phyloP scores from a whole-genome alignment of 2,113 vertebrate species.

The Myotis lucifugus region DNA sequence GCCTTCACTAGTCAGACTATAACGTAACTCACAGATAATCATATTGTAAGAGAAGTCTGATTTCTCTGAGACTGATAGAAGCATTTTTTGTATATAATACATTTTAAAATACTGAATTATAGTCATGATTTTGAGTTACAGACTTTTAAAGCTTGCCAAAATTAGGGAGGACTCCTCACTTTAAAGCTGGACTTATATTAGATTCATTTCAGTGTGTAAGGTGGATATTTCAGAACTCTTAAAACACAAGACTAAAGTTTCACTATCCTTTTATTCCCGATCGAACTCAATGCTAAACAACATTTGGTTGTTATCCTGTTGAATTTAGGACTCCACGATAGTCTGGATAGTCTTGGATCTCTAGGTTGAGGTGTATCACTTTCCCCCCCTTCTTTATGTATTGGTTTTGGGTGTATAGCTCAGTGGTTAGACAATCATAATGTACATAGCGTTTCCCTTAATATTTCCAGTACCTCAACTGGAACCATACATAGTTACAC shows the following conservation, averaged over 20 bases:
- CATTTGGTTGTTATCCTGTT: background rate
- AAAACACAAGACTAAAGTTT: background rate
- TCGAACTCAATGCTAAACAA: background rate
- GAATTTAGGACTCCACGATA: background rate
- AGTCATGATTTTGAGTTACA: background rate
- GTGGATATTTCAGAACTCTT: background rate
- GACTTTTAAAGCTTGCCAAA: background rate
- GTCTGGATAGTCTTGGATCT: background rate
- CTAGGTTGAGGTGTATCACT: background rate
- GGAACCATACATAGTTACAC: background rate
- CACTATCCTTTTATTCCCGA: background rate
- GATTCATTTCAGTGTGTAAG: background rate
- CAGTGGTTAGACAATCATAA: background rate
- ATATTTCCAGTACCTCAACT: background rate
- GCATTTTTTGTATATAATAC: background rate
- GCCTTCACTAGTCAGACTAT: background rate
- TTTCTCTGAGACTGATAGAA: constrained; percentile 17
- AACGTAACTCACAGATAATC: background rate
- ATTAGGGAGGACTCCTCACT: background rate
- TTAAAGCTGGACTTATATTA: background rate
- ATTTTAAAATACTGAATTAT: background rate
- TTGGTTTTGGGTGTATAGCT: background rate
- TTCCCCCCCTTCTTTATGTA: background rate
- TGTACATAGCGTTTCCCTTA: background rate
- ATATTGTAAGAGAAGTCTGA: background rate